Conservation (phyloP, 2,797 vertebrate species). For the Pantherophis vulpinus region DNA sequence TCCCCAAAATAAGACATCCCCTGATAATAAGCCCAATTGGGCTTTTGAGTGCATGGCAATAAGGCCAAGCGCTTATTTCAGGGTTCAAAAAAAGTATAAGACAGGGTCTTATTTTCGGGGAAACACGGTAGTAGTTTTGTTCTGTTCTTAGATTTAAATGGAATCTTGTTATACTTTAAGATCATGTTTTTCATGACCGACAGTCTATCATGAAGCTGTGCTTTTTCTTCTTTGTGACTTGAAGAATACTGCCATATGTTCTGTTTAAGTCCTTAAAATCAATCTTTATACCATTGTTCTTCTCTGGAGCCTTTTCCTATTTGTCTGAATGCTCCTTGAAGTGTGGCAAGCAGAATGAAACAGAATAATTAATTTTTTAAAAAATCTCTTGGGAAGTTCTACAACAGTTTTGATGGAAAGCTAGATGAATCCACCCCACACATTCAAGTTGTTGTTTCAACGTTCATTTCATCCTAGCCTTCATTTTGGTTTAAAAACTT, state of each 20-base stretch:
- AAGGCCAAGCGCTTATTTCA: too few species aligned
- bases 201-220: background rate
- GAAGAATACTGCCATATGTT: background rate
- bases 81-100: too few species aligned
- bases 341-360: background rate
- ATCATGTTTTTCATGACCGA: background rate
- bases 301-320: background rate
- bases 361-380: background rate
- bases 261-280: background rate
- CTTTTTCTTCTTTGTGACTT: background rate
- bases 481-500: background rate
- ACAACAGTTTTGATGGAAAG: background rate
- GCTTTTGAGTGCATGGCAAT: too few species aligned
- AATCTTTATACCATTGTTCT: background rate
- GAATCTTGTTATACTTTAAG: background rate
- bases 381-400: background rate
- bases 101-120: too few species aligned
- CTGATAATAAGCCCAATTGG: too few species aligned
- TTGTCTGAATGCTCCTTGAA: background rate
- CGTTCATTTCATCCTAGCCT: background rate
- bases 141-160: background rate
- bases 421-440: background rate
- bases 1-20: too few species aligned
- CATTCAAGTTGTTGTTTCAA: background rate
- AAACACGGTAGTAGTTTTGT: background rate